Evolutionary conservation across 2,113 vertebrate species (phyloP).

Genomic region (Pyxicephalus adspersus): DNA sequence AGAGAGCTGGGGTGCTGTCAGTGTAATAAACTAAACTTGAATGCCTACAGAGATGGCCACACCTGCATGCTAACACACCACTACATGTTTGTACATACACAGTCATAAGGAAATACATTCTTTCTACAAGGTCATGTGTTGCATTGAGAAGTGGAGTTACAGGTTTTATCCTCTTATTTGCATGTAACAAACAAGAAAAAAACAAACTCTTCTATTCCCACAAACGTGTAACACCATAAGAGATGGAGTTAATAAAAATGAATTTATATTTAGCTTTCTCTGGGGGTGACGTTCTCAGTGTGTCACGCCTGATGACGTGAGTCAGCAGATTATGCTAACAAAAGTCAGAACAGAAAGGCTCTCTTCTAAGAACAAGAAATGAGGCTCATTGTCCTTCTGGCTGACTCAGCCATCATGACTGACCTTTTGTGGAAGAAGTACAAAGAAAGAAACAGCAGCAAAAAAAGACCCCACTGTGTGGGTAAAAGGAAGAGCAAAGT

Average conservation of each 20-base stretch:
- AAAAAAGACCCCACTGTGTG: constrained; percentile 29
- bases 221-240: too few species aligned
- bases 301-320: constrained; percentile 33
- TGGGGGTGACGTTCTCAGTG: not conserved
- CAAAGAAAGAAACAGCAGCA: not conserved
- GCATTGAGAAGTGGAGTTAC: too few species aligned
- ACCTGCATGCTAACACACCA: too few species aligned
- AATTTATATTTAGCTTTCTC: constrained; percentile 2
- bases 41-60: too few species aligned
- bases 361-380: constrained; percentile 26
- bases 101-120: too few species aligned
- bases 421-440: constrained; percentile 39
- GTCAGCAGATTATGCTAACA: constrained; percentile 40
- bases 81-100: too few species aligned
- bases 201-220: too few species aligned
- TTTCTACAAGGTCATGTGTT: too few species aligned
- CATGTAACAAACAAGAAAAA: too few species aligned
- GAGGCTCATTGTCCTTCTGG: constrained; percentile 20
- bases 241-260: constrained; percentile 8
- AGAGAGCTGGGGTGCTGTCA: too few species aligned
- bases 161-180: too few species aligned
- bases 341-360: not conserved
- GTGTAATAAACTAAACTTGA: too few species aligned
- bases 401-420: constrained; percentile 39
- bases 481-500: not conserved